Conservation (phyloP, 2,113 vertebrate species). For the Anolis carolinensis region DNA sequence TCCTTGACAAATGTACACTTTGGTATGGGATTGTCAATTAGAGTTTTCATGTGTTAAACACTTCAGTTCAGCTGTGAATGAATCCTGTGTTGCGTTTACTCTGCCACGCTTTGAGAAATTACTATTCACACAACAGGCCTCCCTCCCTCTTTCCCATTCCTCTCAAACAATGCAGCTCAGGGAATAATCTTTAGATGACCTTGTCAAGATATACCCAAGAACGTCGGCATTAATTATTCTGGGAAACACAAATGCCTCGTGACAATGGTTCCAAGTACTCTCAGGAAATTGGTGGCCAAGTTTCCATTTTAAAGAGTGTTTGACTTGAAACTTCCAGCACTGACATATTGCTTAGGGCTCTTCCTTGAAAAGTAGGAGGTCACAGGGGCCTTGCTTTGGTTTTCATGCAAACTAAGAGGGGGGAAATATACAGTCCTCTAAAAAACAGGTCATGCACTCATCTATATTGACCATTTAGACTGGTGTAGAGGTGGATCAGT, state of each 20-base stretch:
- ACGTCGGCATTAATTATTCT: slow-evolving; percentile 68
- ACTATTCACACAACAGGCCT: slow-evolving; percentile 55
- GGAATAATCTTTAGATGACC: slow-evolving; percentile 70
- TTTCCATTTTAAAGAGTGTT: slow-evolving; percentile 50
- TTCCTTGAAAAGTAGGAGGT: neutral
- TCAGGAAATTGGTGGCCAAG: slow-evolving; percentile 46
- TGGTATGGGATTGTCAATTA: slow-evolving; percentile 78
- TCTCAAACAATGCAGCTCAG: slow-evolving; percentile 62
- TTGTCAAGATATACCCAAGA: slow-evolving; percentile 61
- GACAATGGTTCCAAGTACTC: slow-evolving; percentile 55
- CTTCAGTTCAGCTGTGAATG: slow-evolving; percentile 79
- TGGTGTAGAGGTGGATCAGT: too few relatives aligned
- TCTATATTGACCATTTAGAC: too few relatives aligned
- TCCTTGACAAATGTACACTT: slow-evolving; percentile 80
- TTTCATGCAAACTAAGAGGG: neutral
- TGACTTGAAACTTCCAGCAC: slow-evolving; percentile 36
- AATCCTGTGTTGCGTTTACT: slow-evolving; percentile 73
- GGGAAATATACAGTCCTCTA: neutral
- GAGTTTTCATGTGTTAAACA: slow-evolving; percentile 78
- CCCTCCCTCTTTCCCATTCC: slow-evolving; percentile 28
- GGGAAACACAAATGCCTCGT: slow-evolving; percentile 56
- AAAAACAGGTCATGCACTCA: neutral
- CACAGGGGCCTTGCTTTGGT: neutral
- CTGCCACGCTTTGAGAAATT: slow-evolving; percentile 70
- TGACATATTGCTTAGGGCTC: neutral